Base-by-base conservation (phyloP, 2,797 vertebrate species). In the Argya squamiceps region DNA sequence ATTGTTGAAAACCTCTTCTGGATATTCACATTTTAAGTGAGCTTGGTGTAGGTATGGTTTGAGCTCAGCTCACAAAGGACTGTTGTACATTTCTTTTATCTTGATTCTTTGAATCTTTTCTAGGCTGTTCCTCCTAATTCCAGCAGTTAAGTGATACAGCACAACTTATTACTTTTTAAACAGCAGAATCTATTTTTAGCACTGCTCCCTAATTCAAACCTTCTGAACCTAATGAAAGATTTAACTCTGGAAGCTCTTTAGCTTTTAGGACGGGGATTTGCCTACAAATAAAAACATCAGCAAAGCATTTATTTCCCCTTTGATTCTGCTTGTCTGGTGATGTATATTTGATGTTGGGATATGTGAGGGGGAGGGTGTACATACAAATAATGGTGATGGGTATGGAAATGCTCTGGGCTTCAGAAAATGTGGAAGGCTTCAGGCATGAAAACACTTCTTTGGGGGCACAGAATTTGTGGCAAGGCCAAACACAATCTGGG, bases 181-280 rank as follows among this genome's bases (percentile, higher is more conserved):
- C 69, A 76, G 67, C 70, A 74, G 62, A 18, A 62, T 75, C 77
- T 97, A 93, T 92, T 95, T 97, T 97, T 94, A 96, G 89, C 39
- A 12, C 43, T 80, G 44, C 63, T 85, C 75, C 93, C 89, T 78
- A 74, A 96, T 96, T 65, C 80, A 88, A 88, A 88, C 78, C 76
- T 67, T 88, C 69, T 32, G 44, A 93, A 95, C 76, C 86, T 97
- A 93, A 97, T 97, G 89, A 97, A 98, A 97, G 88, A 98, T 97
- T 97, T 95, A 98, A 90, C 60, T 93, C 75, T 88, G 95, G 93
- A 92, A 96, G 92, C 37, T 75, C 84, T 94, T 86, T 84, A 87
- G 95, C 93, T 91, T 92, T 96, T 84, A 88, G 93, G 92, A 96
- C 49, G 77, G 44, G 79, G 92, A 46, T 63, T 85, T 85, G 76